Evolutionary conservation across 2,888 invertebrate species (phyloP).

Genomic region (Drosophila rellima): DNA sequence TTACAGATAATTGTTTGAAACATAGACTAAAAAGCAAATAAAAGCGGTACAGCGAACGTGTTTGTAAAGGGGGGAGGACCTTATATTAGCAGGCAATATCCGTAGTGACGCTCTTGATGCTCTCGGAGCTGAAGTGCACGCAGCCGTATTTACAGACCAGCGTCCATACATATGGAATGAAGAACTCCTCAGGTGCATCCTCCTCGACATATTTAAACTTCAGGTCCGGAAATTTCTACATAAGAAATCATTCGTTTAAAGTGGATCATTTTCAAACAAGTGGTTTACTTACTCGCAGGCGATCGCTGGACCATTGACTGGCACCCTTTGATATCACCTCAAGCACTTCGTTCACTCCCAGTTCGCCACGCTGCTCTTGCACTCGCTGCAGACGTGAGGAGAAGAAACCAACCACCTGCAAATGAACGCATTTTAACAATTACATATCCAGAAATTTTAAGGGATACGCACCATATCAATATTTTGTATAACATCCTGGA

Average conservation of each 20-base stretch:
- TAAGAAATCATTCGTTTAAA: neutral
- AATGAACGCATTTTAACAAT: neutral
- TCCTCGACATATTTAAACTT: slow-evolving; percentile 99
- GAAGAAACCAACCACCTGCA: slow-evolving; percentile 89
- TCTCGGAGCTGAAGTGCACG: slow-evolving; percentile 86
- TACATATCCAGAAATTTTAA: too few relatives aligned
- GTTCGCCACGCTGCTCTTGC: slow-evolving; percentile 89
- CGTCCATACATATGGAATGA: slow-evolving; percentile 99
- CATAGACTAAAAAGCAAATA: slow-evolving; percentile 39
- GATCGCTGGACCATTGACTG: slow-evolving; percentile 96
- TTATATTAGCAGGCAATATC: slow-evolving; percentile 85
- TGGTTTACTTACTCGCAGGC: slow-evolving; percentile 90
- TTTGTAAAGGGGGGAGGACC: slow-evolving; percentile 5
- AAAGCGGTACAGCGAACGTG: slow-evolving; percentile 39
- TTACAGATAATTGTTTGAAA: slow-evolving; percentile 21
- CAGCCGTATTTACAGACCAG: slow-evolving; percentile 90
- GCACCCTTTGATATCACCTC: slow-evolving; percentile 96
- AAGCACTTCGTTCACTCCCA: slow-evolving; percentile 95
- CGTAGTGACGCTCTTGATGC: slow-evolving; percentile 84
- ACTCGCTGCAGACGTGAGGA: slow-evolving; percentile 88
- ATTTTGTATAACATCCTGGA: slow-evolving; percentile 97
- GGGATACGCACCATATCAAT: slow-evolving; percentile 92
- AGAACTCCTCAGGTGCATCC: slow-evolving; percentile 99
- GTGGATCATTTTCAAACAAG: neutral
- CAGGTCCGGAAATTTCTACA: slow-evolving; percentile 98